Evolutionary conservation across 2,888 invertebrate species (phyloP).

Genomic region (Mimumesa dahlbomi): DNA sequence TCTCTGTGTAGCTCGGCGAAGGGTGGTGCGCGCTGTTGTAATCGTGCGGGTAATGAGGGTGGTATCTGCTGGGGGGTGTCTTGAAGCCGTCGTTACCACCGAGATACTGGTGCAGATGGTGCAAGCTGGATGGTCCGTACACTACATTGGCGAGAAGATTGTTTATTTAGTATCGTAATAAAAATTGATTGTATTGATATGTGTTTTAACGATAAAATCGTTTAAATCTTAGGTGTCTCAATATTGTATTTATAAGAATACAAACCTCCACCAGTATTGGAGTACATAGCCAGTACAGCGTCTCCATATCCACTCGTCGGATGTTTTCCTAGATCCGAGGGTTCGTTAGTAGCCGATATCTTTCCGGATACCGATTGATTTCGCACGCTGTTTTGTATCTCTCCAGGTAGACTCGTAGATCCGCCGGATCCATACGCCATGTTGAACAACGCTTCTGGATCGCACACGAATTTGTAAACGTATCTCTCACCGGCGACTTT

Average conservation of each 20-base stretch:
- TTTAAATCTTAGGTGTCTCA: background rate
- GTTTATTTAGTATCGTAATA: background rate
- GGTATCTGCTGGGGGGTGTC: constrained; percentile 72
- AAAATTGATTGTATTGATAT: background rate
- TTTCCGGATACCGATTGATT: constrained; percentile 68
- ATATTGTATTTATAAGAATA: accelerated
- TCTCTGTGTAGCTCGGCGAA: constrained; percentile 70
- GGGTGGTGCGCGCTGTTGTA: constrained; percentile 69
- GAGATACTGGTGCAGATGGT: constrained; percentile 76
- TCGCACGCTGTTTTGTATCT: constrained; percentile 66
- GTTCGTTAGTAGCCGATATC: constrained; percentile 55
- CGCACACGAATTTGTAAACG: constrained; percentile 98
- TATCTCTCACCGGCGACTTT: constrained; percentile 98
- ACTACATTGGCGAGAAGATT: constrained; percentile 49
- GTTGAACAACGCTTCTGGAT: constrained; percentile 94
- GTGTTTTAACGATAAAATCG: too few relatives aligned
- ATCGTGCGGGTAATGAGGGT: constrained; percentile 72
- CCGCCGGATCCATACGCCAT: constrained; percentile 85
- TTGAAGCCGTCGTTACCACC: constrained; percentile 75
- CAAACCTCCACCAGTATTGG: constrained; percentile 67
- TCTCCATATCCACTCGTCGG: constrained; percentile 71
- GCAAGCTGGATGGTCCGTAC: constrained; percentile 74
- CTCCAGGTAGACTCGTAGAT: constrained; percentile 66
- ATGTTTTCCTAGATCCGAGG: constrained; percentile 68
- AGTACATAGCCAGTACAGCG: constrained; percentile 75